Percentiles rank a stretch among this genome's conserved stretches.
These are phyloP conservation scores for Lycocerus yunnanus DNA, from an alignment of 2,888 invertebrate species.

Conservation along the genomic window DNA sequence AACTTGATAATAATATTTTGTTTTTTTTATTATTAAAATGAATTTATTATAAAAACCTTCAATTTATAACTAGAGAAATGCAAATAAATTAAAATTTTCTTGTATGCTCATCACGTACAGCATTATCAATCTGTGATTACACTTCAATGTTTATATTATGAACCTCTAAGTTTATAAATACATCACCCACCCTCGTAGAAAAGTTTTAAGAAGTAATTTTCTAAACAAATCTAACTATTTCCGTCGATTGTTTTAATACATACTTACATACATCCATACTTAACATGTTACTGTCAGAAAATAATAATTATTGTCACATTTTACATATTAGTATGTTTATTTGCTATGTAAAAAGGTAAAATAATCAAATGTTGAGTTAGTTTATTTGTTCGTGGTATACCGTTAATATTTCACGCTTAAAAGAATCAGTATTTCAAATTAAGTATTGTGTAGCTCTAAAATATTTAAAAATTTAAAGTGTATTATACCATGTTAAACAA, in stretches of 20 bases:
- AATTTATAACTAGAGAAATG: background rate
- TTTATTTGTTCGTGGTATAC: background rate
- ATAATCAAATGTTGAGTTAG: conserved; percentile 1
- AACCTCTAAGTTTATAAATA: background rate
- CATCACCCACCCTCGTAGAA: background rate
- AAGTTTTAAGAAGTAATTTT: background rate
- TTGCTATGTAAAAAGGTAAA: background rate
- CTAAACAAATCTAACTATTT: background rate
- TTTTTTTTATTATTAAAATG: no score
- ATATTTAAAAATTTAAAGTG: background rate
- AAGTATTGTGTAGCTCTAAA: background rate
- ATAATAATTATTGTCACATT: background rate
- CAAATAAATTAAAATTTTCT: background rate
- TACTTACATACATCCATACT: background rate
- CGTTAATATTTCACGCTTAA: background rate
- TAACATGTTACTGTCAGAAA: background rate
- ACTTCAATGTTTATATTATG: background rate
- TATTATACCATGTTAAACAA: conserved; percentile 26
- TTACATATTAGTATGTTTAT: background rate
- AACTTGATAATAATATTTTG: no score
- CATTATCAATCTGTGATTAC: background rate
- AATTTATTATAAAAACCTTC: no score
- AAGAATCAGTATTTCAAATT: background rate
- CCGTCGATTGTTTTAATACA: conserved; percentile 1
- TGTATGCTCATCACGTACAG: background rate